These are phyloP conservation scores for Drosophila prostipennis DNA, from an alignment of 2,888 invertebrate species.

Conservation along the genomic window DNA sequence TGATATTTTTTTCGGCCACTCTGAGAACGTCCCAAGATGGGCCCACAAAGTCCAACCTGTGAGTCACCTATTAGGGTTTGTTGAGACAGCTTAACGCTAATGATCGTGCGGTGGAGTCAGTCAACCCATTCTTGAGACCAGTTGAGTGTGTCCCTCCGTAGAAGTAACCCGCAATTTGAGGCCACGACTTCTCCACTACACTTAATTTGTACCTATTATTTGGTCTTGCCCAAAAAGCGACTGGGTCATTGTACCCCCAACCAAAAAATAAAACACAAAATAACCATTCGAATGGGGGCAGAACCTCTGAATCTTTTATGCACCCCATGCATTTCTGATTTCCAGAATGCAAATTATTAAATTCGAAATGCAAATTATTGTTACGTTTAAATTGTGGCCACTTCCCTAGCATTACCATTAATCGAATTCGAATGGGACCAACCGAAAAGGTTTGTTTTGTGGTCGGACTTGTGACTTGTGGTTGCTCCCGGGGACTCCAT, in stretches of 20 bases:
- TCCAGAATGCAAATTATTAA: constrained; percentile 69
- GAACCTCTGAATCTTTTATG: constrained; percentile 39
- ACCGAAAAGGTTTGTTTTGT: constrained; percentile 46
- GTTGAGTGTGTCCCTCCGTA: constrained; percentile 79
- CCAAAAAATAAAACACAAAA: not conserved
- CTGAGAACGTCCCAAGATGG: constrained; percentile 3
- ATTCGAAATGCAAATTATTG: constrained; percentile 74
- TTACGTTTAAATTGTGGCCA: constrained; percentile 64
- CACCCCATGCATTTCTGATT: constrained; percentile 51
- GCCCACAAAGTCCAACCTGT: not conserved
- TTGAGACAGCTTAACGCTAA: constrained; percentile 45
- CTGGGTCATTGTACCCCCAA: constrained; percentile 20
- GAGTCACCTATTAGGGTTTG: constrained; percentile 27
- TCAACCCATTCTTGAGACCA: constrained; percentile 60
- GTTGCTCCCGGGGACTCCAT: constrained; percentile 17
- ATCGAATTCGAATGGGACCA: constrained; percentile 55
- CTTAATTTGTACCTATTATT: constrained; percentile 72
- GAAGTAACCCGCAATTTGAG: constrained; percentile 76
- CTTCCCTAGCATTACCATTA: constrained; percentile 35
- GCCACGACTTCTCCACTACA: constrained; percentile 51
- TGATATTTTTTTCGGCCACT: constrained; percentile 25
- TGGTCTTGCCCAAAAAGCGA: constrained; percentile 41
- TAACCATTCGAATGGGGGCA: constrained; percentile 1
- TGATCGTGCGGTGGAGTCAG: constrained; percentile 35
- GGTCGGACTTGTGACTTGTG: constrained; percentile 34